Evolutionary conservation across 2,888 invertebrate genomes (phyloP).

Genomic region (Callimorpha dominula): DNA sequence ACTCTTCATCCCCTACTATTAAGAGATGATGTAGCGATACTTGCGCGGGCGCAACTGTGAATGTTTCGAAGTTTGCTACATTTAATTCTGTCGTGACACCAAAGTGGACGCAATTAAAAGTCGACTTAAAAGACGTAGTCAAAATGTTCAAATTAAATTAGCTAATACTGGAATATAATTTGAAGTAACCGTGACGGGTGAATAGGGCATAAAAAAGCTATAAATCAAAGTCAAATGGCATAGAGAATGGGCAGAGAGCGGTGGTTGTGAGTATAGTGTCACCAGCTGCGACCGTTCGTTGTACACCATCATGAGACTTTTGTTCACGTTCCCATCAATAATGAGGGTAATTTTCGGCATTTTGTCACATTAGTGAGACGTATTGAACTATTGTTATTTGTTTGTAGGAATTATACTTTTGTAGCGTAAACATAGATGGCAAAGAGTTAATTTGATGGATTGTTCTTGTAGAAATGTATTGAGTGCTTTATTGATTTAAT

Average conservation of each 20-base stretch:
- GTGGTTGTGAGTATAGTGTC: slow-evolving; percentile 77
- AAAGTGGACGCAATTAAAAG: slow-evolving; percentile 39
- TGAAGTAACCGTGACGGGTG: slow-evolving; percentile 83
- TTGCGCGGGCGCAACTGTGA: slow-evolving; percentile 78
- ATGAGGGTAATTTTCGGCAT: slow-evolving; percentile 85
- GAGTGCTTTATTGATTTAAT: not conserved
- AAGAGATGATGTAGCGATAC: slow-evolving; percentile 85
- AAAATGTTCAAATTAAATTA: slow-evolving; percentile 49
- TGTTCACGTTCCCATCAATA: slow-evolving; percentile 82
- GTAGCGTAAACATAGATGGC: slow-evolving; percentile 21
- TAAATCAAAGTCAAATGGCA: slow-evolving; percentile 88
- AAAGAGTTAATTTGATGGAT: slow-evolving; percentile 18
- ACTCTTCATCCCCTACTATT: slow-evolving; percentile 84
- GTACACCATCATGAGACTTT: slow-evolving; percentile 69
- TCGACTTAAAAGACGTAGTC: slow-evolving; percentile 37
- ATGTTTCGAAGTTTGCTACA: slow-evolving; percentile 64
- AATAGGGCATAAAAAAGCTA: slow-evolving; percentile 85
- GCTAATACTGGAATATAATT: slow-evolving; percentile 68
- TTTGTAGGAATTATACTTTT: slow-evolving; percentile 61
- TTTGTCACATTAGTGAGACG: slow-evolving; percentile 83
- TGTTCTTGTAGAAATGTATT: not conserved
- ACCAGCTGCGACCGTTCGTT: slow-evolving; percentile 75
- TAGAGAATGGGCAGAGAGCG: slow-evolving; percentile 81
- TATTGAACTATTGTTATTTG: slow-evolving; percentile 80
- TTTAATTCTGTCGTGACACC: slow-evolving; percentile 53